A percentile compares a stretch with the other conserved stretches of the same genome.
phyloP scores from a whole-genome alignment of 2,888 invertebrate species.

The Hipparchia semele region DNA sequence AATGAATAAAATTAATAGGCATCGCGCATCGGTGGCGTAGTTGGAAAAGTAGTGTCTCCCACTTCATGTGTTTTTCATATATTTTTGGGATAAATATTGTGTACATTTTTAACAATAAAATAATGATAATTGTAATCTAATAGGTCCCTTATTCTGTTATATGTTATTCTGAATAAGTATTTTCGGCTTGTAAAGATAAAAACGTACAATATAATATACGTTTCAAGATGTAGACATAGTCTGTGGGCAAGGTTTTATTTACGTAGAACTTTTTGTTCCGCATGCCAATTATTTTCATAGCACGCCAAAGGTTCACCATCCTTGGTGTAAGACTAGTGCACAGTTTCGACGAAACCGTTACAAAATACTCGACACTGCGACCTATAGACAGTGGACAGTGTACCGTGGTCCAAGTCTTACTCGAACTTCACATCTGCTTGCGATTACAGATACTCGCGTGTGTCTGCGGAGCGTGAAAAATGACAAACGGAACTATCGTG shows the following conservation, averaged over 20 bases:
- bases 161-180: too few species aligned
- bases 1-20: too few species aligned
- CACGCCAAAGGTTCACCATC: conserved; percentile 24
- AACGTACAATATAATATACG: too few species aligned
- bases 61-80: too few species aligned
- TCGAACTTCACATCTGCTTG: background rate
- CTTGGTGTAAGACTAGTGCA: conserved; percentile 6
- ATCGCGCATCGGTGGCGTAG: too few species aligned
- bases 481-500: conserved; percentile 48
- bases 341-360: background rate
- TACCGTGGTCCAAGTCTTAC: background rate
- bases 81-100: too few species aligned
- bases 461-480: conserved; percentile 27
- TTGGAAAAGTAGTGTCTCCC: too few species aligned
- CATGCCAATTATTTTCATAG: conserved; percentile 20
- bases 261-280: background rate
- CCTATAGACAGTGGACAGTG: background rate
- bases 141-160: too few species aligned
- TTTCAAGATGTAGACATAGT: background rate
- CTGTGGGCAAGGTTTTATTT: background rate
- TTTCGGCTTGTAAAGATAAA: too few species aligned
- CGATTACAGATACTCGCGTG: conserved; percentile 21
- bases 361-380: conserved; percentile 10
- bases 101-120: too few species aligned
- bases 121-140: too few species aligned